Percentiles rank a stretch among this genome's conserved stretches.
phyloP scores from a whole-genome alignment of 1,140 invertebrate species.

The Periplaneta americana region DNA sequence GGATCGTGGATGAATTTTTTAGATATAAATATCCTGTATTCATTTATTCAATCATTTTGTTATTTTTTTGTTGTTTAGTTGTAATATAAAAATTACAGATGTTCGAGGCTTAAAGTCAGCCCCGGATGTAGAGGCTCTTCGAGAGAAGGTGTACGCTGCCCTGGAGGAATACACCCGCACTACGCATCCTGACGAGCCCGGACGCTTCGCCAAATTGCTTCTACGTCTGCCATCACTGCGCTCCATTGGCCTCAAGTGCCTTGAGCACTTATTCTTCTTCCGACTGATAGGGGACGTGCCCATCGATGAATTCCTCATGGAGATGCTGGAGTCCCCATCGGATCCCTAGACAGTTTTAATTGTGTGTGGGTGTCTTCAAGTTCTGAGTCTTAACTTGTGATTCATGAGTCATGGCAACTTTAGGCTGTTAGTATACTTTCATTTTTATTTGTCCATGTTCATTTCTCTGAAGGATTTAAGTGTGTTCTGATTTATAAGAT shows the following conservation, averaged over 20 bases:
- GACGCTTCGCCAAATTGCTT: slow-evolving; percentile 90
- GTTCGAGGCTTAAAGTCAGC: slow-evolving; percentile 79
- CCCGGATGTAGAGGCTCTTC: slow-evolving; percentile 76
- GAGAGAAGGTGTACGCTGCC: slow-evolving; percentile 92
- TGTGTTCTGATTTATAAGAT: not conserved
- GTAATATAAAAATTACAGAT: slow-evolving; percentile 47
- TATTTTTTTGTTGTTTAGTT: too few species aligned
- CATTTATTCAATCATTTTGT: too few species aligned
- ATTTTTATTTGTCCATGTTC: not conserved
- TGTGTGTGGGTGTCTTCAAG: not conserved
- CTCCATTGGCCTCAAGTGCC: slow-evolving; percentile 93
- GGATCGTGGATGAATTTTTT: too few species aligned
- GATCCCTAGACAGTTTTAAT: slow-evolving; percentile 34
- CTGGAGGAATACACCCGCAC: slow-evolving; percentile 91
- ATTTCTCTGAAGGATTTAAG: not conserved
- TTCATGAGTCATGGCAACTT: not conserved
- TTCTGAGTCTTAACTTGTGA: not conserved
- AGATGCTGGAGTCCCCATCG: slow-evolving; percentile 58
- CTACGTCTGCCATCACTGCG: slow-evolving; percentile 88
- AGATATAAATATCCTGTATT: too few species aligned
- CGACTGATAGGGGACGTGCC: slow-evolving; percentile 76
- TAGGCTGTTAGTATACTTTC: not conserved
- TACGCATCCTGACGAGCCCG: slow-evolving; percentile 83
- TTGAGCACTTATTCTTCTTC: slow-evolving; percentile 94
- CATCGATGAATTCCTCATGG: slow-evolving; percentile 63